Evolutionary conservation across 2,888 invertebrate genomes (phyloP).

Genomic region (Tolmerus cingulatus): DNA sequence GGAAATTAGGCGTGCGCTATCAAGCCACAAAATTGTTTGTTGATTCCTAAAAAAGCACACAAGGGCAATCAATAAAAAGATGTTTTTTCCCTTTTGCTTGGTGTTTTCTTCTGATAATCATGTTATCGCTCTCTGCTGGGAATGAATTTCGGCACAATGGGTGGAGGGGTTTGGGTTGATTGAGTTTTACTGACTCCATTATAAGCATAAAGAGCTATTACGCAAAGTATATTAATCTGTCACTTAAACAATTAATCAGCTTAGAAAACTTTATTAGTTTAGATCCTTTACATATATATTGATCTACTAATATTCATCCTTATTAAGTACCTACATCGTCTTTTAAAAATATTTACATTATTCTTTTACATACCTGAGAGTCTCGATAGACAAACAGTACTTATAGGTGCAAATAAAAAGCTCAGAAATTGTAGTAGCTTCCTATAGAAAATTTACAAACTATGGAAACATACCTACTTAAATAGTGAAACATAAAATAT

Average conservation of each 20-base stretch:
- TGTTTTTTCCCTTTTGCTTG: background rate
- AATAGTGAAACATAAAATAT: too few species aligned
- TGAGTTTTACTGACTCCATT: slow-evolving; percentile 20
- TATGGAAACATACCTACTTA: too few species aligned
- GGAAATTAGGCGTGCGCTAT: slow-evolving; percentile 48
- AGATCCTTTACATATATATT: too few species aligned
- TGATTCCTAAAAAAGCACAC: slow-evolving; percentile 22
- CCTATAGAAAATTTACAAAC: too few species aligned
- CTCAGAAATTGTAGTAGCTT: too few species aligned
- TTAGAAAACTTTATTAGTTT: background rate
- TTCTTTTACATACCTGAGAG: too few species aligned
- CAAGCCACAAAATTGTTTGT: slow-evolving; percentile 41
- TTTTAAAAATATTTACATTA: too few species aligned
- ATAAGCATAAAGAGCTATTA: background rate
- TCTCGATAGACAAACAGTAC: too few species aligned
- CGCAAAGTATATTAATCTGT: background rate
- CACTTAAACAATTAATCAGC: background rate
- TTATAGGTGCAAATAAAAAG: too few species aligned
- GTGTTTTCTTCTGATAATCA: slow-evolving; percentile 17
- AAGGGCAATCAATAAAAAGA: background rate
- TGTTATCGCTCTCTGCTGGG: slow-evolving; percentile 3
- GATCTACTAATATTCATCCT: too few species aligned
- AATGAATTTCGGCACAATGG: slow-evolving; percentile 8
- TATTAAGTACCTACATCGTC: too few species aligned
- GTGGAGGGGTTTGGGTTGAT: slow-evolving; percentile 21